Conservation (phyloP, 2,797 vertebrate genomes). For the Sus cebifrons region DNA sequence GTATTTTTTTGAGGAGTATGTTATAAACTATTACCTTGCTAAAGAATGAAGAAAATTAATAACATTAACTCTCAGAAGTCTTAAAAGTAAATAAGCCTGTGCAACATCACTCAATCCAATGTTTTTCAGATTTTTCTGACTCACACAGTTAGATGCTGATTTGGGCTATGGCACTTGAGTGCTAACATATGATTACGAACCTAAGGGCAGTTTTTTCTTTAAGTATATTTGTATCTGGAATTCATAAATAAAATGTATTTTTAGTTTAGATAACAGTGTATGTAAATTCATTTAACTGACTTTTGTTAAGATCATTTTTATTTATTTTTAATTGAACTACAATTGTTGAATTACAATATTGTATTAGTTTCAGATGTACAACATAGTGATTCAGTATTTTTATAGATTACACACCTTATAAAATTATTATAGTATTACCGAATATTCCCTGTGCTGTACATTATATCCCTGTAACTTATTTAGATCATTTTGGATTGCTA, state of each 20-base stretch:
- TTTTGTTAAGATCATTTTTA: neutral
- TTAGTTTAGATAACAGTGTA: neutral
- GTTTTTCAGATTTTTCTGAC: neutral
- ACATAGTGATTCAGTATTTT: no score
- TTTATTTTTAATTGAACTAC: neutral
- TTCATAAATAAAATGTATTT: neutral
- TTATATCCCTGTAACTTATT: no score
- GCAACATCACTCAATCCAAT: neutral
- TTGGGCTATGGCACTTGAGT: neutral
- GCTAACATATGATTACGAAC: neutral
- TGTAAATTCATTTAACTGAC: neutral
- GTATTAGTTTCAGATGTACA: no score
- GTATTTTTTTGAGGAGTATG: neutral
- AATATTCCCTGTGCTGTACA: no score
- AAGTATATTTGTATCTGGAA: neutral
- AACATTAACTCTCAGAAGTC: neutral
- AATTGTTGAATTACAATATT: no score
- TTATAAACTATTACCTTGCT: neutral
- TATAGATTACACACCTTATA: no score
- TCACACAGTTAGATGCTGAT: neutral
- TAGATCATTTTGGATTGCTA: neutral
- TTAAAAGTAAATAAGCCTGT: neutral
- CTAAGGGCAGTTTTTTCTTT: neutral
- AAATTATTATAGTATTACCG: no score
- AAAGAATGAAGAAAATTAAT: conserved; percentile 29